Evolutionary conservation across 2,113 vertebrate genomes (phyloP), one percentile per base, ranked within the genome.

Genomic region (Ibidorhyncha struthersii): DNA sequence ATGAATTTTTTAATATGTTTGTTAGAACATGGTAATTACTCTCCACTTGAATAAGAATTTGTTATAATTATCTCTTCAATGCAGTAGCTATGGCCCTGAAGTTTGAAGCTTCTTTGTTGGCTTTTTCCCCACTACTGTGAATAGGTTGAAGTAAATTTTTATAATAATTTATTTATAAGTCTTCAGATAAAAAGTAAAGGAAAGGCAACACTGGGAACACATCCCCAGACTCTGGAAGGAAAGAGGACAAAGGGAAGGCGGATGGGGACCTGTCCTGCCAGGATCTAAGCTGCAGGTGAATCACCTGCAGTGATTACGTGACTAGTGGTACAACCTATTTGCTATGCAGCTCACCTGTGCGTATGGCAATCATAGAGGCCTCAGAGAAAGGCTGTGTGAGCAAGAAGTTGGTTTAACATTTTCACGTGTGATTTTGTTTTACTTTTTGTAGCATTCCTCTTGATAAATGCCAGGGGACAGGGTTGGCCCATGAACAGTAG

Each of bases 221-320:
- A 8, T 61, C 9, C 4, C n/a, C 22, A 55, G 47, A 16, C 12
- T 82, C 30, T 61, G 16, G 26, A 55, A 85, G 50, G 53, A 40
- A 82, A 12, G 36, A 85, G 8, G 20, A 41, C 8, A 36, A 53
- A 82, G 62, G 14, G 12, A 67, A 66, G 41, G 9, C 29, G 21
- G 4, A 4, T 41, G 38, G 12, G 47, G 21, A 41, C 19, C 47
- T 67, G 41, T n/a, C 38, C 19, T 90, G 32, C 52, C 10, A 25
- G 56, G 32, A 32, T 74, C 22, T 10, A 8, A 16, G 73, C 55
- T 76, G 70, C 82, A 87, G 82, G 53, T 82, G 36, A 25, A 45
- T 40, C 58, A 40, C 18, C 1, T 52, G 17, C 22, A 16, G n/a
- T 0, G 0, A 29, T 56, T 11, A 7, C 5, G 8, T 40, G 32